These are phyloP conservation scores for Rhadinocentrus ornatus DNA, from an alignment of 2,797 vertebrate genomes.

Conservation along the genomic window DNA sequence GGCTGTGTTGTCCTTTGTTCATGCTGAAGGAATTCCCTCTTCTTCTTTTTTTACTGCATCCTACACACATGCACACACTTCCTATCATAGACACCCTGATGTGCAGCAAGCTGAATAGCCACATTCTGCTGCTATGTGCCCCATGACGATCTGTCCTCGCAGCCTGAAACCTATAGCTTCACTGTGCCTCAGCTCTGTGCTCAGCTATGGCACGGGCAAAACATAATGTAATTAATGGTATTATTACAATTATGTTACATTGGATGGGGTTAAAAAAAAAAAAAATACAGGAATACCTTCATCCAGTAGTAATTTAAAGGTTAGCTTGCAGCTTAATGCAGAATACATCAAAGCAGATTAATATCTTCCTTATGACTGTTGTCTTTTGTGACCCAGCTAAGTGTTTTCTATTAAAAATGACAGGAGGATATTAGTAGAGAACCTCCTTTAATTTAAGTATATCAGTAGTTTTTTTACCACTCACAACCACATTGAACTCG, in stretches of 20 bases:
- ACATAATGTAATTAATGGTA: too few relatives aligned
- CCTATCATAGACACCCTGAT: constrained; percentile 27
- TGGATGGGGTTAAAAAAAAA: constrained; percentile 25
- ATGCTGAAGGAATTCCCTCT: constrained; percentile 30
- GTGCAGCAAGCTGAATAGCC: constrained; percentile 56
- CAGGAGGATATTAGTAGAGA: not conserved
- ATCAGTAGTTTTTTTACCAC: not conserved
- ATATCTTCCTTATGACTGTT: not conserved
- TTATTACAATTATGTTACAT: too few relatives aligned
- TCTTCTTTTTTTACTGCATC: constrained; percentile 47
- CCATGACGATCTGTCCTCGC: constrained; percentile 41
- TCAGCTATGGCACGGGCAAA: constrained; percentile 34
- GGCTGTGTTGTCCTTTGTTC: constrained; percentile 20
- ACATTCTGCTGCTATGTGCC: constrained; percentile 45
- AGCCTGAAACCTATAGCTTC: constrained; percentile 47
- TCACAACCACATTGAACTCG: too few relatives aligned
- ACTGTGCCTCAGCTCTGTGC: constrained; percentile 20
- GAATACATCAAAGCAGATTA: constrained; percentile 33
- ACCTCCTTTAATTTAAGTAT: not conserved
- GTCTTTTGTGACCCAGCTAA: not conserved
- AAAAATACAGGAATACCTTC: constrained; percentile 19
- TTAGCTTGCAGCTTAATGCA: constrained; percentile 31
- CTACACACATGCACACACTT: constrained; percentile 11
- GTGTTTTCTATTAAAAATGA: constrained; percentile 1
- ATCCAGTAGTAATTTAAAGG: constrained; percentile 42